Conservation (phyloP, 30 jellyfish, hydroid and myxozoan species). For the Hydractinia echinata region DNA sequence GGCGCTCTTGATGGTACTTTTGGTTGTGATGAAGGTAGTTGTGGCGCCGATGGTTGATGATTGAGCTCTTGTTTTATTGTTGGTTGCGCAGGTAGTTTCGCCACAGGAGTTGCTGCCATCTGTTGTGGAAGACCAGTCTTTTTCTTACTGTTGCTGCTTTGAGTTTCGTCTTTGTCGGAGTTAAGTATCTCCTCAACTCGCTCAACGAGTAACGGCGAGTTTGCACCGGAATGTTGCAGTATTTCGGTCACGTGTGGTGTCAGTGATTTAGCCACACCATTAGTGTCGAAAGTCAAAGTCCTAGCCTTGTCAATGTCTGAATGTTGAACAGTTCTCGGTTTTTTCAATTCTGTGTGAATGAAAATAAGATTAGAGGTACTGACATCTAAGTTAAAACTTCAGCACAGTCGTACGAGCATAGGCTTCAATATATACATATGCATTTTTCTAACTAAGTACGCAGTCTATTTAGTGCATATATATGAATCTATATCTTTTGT, state of each 20-base stretch:
- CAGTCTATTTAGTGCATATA: too few species aligned
- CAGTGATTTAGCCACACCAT: background rate
- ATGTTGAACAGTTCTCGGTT: conserved; percentile 5
- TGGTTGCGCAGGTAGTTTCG: background rate
- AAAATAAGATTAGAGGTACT: too few species aligned
- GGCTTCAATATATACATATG: too few species aligned
- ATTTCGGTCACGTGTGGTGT: background rate
- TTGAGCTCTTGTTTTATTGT: background rate
- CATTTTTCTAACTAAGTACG: too few species aligned
- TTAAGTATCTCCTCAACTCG: conserved; percentile 42
- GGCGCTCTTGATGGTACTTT: background rate
- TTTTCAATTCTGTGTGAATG: background rate
- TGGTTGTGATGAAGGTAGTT: background rate
- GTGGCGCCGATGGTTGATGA: conserved; percentile 26
- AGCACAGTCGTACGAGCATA: too few species aligned
- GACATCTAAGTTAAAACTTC: too few species aligned
- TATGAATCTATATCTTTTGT: too few species aligned
- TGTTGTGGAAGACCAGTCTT: background rate
- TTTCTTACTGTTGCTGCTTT: background rate
- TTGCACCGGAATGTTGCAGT: conserved; percentile 1
- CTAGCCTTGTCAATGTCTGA: background rate
- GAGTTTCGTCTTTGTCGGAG: conserved; percentile 33
- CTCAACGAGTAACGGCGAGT: conserved; percentile 24
- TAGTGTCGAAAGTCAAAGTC: background rate
- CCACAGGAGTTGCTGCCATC: background rate